phyloP scores from a whole-genome alignment of 2,113 vertebrate genomes.

The Clinocottus analis region DNA sequence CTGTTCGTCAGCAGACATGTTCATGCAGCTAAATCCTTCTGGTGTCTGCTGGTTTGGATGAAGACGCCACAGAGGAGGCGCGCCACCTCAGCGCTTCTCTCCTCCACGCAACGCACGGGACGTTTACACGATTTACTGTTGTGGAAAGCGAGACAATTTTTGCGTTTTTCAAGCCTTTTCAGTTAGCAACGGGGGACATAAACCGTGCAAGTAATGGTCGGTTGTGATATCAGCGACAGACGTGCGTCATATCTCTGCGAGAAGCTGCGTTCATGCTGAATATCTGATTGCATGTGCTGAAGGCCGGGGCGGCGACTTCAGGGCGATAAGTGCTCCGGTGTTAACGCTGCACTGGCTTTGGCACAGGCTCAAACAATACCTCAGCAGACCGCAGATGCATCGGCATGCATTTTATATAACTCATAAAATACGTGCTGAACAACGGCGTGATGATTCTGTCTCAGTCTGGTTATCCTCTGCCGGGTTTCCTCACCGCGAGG shows the following conservation, averaged over 20 bases:
- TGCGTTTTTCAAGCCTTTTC: conserved; percentile 27
- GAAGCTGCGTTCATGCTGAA: not conserved
- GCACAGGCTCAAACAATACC: not conserved
- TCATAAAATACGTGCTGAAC: not conserved
- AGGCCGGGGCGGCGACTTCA: not conserved
- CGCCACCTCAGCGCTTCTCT: no score
- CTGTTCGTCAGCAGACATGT: conserved; percentile 25
- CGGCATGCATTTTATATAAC: not conserved
- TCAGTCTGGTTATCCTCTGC: not conserved
- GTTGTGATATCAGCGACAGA: conserved; percentile 32
- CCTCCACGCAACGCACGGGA: not conserved
- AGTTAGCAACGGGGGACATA: conserved; percentile 33
- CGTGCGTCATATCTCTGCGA: conserved; percentile 16
- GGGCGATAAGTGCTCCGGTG: not conserved
- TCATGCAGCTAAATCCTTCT: conserved; percentile 32
- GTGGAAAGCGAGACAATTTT: not conserved
- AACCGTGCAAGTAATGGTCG: conserved; percentile 12
- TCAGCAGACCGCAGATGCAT: not conserved
- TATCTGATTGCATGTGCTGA: conserved; percentile 5
- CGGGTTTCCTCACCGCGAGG: not conserved
- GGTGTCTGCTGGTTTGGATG: not conserved
- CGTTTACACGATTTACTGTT: not conserved
- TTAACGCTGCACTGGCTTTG: not conserved
- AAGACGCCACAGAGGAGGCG: not conserved
- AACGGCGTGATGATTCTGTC: not conserved